A percentile compares a stretch with the other conserved stretches of the same genome.
Evolutionary conservation across 2,797 vertebrate species (phyloP).

Genomic region (Astyanax mexicanus): DNA sequence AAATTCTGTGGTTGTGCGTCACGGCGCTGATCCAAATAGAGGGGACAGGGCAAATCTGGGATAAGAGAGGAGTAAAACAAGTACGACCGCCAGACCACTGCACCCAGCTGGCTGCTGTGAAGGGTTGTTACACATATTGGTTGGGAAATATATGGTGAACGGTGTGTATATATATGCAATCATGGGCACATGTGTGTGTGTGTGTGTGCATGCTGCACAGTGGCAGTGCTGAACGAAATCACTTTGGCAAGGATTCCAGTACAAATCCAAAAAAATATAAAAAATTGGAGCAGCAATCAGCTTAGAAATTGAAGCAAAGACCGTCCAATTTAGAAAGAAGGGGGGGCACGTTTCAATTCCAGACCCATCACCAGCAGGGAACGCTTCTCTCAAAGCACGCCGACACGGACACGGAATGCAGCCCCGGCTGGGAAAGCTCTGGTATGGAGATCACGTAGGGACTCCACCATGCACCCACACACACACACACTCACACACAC

Average conservation of each 20-base stretch:
- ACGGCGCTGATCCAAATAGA: constrained; percentile 50
- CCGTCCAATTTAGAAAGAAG: constrained; percentile 38
- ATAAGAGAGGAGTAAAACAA: background rate
- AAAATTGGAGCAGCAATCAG: constrained; percentile 11
- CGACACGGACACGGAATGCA: constrained; percentile 20
- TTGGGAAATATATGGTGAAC: background rate
- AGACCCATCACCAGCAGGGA: constrained; percentile 43
- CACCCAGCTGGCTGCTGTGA: constrained; percentile 50
- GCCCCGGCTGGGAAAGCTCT: constrained; percentile 10
- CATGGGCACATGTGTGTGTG: constrained; percentile 5
- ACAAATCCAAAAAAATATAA: constrained; percentile 34
- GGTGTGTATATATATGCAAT: no score
- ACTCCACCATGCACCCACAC: constrained; percentile 23
- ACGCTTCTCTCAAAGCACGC: constrained; percentile 36
- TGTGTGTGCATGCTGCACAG: background rate
- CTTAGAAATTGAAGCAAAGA: constrained; percentile 49
- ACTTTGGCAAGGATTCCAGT: constrained; percentile 37
- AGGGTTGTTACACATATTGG: constrained; percentile 39
- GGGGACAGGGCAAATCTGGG: constrained; percentile 14
- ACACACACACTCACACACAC: constrained; percentile 20
- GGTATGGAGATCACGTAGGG: constrained; percentile 59
- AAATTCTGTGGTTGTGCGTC: constrained; percentile 67
- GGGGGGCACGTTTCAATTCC: constrained; percentile 29
- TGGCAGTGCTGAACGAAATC: constrained; percentile 27
- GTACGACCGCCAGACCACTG: constrained; percentile 49